These are phyloP conservation scores for Euthynnus affinis DNA, from an alignment of 2,797 vertebrate genomes.

Conservation along the genomic window DNA sequence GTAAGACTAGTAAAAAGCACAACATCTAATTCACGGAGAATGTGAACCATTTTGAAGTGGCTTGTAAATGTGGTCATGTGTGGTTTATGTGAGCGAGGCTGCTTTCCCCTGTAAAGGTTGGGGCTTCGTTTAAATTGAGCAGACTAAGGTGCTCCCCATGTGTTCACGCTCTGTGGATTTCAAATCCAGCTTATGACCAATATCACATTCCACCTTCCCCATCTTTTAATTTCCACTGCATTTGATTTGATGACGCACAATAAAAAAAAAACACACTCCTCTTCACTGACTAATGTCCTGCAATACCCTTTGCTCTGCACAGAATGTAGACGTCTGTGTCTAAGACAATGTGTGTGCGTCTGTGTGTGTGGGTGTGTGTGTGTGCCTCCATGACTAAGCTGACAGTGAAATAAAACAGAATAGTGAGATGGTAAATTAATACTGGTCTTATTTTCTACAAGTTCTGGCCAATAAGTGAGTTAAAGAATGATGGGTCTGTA, in stretches of 20 bases:
- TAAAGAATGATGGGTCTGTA: slow-evolving; percentile 54
- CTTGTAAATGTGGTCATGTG: slow-evolving; percentile 70
- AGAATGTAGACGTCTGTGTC: not conserved
- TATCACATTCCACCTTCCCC: slow-evolving; percentile 32
- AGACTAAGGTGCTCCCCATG: slow-evolving; percentile 20
- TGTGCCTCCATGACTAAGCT: slow-evolving; percentile 10
- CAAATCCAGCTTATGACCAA: slow-evolving; percentile 23
- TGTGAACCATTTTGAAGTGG: slow-evolving; percentile 59
- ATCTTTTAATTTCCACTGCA: not conserved
- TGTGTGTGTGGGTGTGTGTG: not conserved
- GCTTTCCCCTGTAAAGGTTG: slow-evolving; percentile 46
- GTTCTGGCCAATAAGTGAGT: slow-evolving; percentile 33
- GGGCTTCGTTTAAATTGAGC: slow-evolving; percentile 34
- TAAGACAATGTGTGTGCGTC: not conserved
- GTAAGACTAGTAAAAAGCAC: slow-evolving; percentile 42
- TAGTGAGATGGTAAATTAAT: slow-evolving; percentile 53
- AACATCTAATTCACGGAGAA: slow-evolving; percentile 54
- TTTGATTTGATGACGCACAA: slow-evolving; percentile 42
- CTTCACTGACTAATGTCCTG: slow-evolving; percentile 12
- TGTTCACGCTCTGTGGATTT: slow-evolving; percentile 31
- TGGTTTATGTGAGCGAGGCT: slow-evolving; percentile 54
- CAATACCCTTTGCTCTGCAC: not conserved
- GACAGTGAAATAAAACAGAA: slow-evolving; percentile 63
- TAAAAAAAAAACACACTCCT: slow-evolving; percentile 37
- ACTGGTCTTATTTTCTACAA: slow-evolving; percentile 40